phyloP scores from a whole-genome alignment of 2,797 vertebrate species.

The Lycodopsis pacificus region DNA sequence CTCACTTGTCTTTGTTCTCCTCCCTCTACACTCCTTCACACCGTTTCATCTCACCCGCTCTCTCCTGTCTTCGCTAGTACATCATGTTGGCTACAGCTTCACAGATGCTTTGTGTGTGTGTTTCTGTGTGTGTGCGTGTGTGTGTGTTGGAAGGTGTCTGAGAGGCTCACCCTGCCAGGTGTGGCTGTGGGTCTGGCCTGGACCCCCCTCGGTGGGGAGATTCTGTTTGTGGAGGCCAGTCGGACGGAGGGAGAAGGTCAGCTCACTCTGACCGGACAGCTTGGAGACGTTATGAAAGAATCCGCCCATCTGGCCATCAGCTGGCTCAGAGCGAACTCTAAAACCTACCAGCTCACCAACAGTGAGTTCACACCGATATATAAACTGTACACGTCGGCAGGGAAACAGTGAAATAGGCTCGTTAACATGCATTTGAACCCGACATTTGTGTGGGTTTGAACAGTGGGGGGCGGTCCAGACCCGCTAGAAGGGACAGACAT shows the following conservation, averaged over 20 bases:
- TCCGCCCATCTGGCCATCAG: slow-evolving; percentile 97
- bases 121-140: slow-evolving; percentile 15
- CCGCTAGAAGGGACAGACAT: slow-evolving; percentile 97
- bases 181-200: slow-evolving; percentile 96
- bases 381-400: neutral
- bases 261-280: slow-evolving; percentile 93
- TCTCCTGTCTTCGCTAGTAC: neutral
- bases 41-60: neutral
- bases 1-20: neutral
- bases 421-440: neutral
- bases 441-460: slow-evolving; percentile 12
- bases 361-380: slow-evolving; percentile 75
- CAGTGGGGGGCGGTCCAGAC: slow-evolving; percentile 93
- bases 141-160: slow-evolving; percentile 87
- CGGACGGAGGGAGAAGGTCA: slow-evolving; percentile 96
- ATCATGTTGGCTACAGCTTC: neutral
- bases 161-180: slow-evolving; percentile 92
- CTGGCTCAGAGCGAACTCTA: slow-evolving; percentile 95
- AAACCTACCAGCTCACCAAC: slow-evolving; percentile 91
- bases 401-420: neutral
- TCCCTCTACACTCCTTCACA: neutral
- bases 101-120: slow-evolving; percentile 8
- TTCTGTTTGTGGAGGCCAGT: slow-evolving; percentile 98
- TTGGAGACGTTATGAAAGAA: slow-evolving; percentile 97
- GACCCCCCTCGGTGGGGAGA: slow-evolving; percentile 95